Evolutionary conservation across 2,888 invertebrate species (phyloP).

Genomic region (Loripinus fragilis): DNA sequence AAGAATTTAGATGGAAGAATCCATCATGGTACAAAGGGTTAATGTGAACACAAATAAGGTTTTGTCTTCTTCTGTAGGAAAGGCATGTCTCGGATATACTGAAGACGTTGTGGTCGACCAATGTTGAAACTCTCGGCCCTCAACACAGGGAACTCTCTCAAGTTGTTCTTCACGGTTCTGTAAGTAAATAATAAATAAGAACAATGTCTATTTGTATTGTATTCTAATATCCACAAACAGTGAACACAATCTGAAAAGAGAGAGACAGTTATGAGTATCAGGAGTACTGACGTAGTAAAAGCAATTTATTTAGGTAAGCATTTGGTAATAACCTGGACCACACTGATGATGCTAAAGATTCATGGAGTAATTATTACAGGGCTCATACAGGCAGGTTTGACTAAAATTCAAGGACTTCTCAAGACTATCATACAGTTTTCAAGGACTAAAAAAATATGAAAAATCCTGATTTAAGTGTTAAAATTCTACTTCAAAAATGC

Average conservation of each 20-base stretch:
- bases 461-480: too few relatives aligned
- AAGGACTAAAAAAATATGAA: too few relatives aligned
- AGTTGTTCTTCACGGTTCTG: constrained; percentile 11
- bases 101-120: constrained; percentile 22
- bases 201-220: not conserved
- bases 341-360: too few relatives aligned
- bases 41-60: too few relatives aligned
- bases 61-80: not conserved
- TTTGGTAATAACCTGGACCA: not conserved
- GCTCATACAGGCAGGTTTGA: too few relatives aligned
- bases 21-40: too few relatives aligned
- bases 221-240: not conserved
- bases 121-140: constrained; percentile 50
- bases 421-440: too few relatives aligned
- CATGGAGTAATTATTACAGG: too few relatives aligned
- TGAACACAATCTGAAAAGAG: not conserved
- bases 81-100: constrained; percentile 35
- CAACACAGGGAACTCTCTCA: constrained; percentile 6
- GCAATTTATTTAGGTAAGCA: not conserved
- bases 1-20: too few relatives aligned
- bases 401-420: too few relatives aligned
- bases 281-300: not conserved
- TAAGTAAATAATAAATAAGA: not conserved
- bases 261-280: too few relatives aligned
- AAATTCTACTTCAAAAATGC: too few relatives aligned